phyloP scores from a whole-genome alignment of 2,888 invertebrate genomes.

The Unio delphinus region DNA sequence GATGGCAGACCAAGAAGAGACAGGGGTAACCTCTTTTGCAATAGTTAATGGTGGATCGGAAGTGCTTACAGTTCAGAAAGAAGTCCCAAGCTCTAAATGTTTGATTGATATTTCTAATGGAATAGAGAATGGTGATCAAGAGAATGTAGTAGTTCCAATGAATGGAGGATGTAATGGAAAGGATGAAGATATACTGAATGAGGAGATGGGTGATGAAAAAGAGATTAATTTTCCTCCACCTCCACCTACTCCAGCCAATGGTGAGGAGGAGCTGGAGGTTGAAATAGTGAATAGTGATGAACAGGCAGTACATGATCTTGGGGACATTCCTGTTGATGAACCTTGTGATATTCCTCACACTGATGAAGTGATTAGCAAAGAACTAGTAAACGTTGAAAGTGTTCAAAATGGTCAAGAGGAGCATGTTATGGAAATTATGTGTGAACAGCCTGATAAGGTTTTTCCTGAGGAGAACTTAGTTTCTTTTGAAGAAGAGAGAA shows the following conservation, averaged over 20 bases:
- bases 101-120: constrained; percentile 12
- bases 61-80: too few species aligned
- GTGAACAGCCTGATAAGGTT: constrained; percentile 15
- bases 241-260: constrained; percentile 24
- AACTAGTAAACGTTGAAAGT: constrained; percentile 14
- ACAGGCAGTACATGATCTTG: constrained; percentile 10
- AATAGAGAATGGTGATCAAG: constrained; percentile 16
- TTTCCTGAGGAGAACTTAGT: constrained; percentile 35
- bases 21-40: too few species aligned
- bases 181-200: constrained; percentile 10
- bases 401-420: constrained; percentile 11
- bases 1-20: too few species aligned
- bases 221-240: constrained; percentile 32
- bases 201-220: constrained; percentile 5
- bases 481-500: constrained; percentile 30
- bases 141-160: constrained; percentile 14
- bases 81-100: background rate
- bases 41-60: too few species aligned
- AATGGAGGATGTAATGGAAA: constrained; percentile 26
- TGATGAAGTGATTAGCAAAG: constrained; percentile 1
- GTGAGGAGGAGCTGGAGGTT: constrained; percentile 11
- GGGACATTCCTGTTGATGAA: constrained; percentile 14
- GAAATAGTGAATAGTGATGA: constrained; percentile 5
- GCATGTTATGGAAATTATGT: constrained; percentile 9
- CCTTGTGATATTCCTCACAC: constrained; percentile 16